These are phyloP conservation scores for Semnornis frantzii DNA, from an alignment of 2,113 vertebrate genomes.

Conservation along the genomic window DNA sequence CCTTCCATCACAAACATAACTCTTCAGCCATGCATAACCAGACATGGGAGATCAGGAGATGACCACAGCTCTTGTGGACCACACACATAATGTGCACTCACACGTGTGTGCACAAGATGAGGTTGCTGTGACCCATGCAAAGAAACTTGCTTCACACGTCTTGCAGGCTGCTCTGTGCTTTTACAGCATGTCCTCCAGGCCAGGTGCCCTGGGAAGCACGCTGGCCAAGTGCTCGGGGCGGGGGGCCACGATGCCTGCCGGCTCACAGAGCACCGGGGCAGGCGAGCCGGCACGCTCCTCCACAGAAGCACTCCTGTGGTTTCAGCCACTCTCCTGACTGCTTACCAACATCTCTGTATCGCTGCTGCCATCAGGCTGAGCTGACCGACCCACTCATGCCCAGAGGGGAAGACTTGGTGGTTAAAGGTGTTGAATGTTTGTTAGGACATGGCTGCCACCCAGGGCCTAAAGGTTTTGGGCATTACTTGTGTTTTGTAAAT, in stretches of 20 bases:
- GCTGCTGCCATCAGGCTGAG: not conserved
- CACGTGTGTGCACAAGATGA: fast-evolving
- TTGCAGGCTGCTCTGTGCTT: not conserved
- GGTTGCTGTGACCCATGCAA: not conserved
- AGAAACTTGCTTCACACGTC: not conserved
- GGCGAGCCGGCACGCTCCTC: not conserved
- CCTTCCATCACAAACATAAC: not conserved
- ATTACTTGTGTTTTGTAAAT: not conserved
- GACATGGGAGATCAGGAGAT: fast-evolving
- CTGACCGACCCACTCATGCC: not conserved
- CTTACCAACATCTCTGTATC: not conserved
- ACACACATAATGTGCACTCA: not conserved
- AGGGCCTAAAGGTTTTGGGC: not conserved
- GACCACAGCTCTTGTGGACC: not conserved
- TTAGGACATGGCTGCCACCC: not conserved
- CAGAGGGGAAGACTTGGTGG: not conserved
- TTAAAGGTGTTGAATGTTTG: not conserved
- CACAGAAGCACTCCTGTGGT: not conserved
- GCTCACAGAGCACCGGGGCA: not conserved
- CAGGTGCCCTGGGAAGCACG: not conserved
- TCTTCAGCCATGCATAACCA: not conserved
- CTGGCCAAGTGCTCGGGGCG: not conserved
- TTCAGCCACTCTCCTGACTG: not conserved
- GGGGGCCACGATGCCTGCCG: not conserved
- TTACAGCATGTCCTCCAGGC: not conserved